Evolutionary conservation across 1,140 invertebrate genomes (phyloP).

Genomic region (Ceratosolen solmsi): DNA sequence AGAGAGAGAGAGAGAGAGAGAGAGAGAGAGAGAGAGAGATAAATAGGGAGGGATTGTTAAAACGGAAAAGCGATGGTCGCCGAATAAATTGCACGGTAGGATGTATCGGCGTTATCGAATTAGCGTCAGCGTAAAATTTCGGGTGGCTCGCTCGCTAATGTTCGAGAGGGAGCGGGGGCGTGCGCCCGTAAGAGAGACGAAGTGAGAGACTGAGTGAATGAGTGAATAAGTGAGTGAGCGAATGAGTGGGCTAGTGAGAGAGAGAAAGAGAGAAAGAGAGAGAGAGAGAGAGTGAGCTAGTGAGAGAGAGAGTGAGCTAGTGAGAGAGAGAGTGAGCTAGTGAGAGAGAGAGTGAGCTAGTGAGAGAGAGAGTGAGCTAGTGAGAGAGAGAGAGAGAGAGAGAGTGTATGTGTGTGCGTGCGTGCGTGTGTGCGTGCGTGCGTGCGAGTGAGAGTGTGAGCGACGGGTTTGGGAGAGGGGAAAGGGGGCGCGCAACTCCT

Average conservation of each 20-base stretch:
- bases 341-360: no score
- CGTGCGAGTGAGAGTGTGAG: no score
- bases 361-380: no score
- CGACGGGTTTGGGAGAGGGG: conserved; percentile 33
- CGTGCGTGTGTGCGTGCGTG: background rate
- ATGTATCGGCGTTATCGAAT: conserved; percentile 71
- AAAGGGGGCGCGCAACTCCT: conserved; percentile 51
- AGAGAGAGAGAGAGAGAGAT: background rate
- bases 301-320: background rate
- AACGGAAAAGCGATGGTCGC: conserved; percentile 61
- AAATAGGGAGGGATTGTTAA: conserved; percentile 55
- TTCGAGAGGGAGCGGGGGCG: conserved; percentile 49
- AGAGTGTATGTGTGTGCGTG: conserved; percentile 39
- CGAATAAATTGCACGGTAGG: conserved; percentile 65
- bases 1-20: background rate
- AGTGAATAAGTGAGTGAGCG: no score
- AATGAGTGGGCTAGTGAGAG: no score
- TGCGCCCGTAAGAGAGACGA: background rate
- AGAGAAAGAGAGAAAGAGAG: background rate
- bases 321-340: conserved; percentile 9
- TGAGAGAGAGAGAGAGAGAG: background rate
- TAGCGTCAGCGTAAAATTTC: conserved; percentile 69
- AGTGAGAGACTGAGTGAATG: background rate
- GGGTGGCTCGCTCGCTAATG: conserved; percentile 56
- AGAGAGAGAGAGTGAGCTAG: conserved; percentile 27